Conservation (phyloP, 1,140 invertebrate species). For the Homarus americanus region DNA sequence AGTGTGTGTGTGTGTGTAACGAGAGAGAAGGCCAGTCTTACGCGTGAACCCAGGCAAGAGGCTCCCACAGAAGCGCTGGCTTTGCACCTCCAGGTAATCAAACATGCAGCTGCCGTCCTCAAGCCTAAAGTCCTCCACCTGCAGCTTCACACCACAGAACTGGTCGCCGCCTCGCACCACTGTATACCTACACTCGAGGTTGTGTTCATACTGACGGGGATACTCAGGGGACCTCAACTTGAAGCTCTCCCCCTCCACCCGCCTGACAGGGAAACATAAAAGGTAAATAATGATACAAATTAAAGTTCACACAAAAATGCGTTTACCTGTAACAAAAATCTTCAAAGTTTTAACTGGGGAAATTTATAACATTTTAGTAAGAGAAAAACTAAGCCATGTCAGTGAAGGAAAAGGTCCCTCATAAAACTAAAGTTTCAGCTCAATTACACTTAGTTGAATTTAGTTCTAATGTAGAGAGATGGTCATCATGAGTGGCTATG, state of each 20-base stretch:
- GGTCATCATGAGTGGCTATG: no score
- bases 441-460: no score
- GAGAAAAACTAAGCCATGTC: no score
- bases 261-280: conserved; percentile 1
- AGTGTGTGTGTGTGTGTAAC: no score
- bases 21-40: no score
- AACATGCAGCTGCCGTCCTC: conserved; percentile 67
- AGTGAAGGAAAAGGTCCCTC: no score
- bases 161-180: background rate
- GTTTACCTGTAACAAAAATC: no score
- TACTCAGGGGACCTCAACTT: conserved; percentile 19
- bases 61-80: conserved; percentile 49
- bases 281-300: background rate
- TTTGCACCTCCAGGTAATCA: conserved; percentile 62
- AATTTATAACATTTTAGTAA: no score
- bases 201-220: conserved; percentile 28
- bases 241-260: conserved; percentile 14
- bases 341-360: no score
- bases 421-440: no score
- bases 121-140: conserved; percentile 28
- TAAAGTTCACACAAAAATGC: no score
- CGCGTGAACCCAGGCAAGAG: conserved; percentile 44
- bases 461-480: no score
- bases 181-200: conserved; percentile 49
- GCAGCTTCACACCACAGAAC: conserved; percentile 44